Percentiles rank a stretch among this genome's conserved stretches.
Conservation (phyloP, 2,888 invertebrate genomes). For the Keiferia lycopersicella region DNA sequence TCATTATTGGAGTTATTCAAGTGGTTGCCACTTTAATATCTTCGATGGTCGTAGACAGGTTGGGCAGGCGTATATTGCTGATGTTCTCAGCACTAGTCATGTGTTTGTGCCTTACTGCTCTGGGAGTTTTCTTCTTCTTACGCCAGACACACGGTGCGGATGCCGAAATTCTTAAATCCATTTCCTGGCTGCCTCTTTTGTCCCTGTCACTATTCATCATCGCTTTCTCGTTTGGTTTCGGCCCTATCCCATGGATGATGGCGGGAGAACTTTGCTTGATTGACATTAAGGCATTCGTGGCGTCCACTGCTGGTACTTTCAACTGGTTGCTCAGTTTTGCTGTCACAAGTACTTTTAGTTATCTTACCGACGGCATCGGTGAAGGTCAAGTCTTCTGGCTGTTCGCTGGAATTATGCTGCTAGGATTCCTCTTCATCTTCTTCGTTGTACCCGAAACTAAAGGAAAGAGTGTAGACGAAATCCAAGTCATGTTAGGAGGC, state of each 20-base stretch:
- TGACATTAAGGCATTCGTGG: constrained; percentile 88
- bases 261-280: constrained; percentile 89
- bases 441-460: constrained; percentile 85
- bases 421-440: constrained; percentile 86
- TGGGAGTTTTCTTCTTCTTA: constrained; percentile 86
- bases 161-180: constrained; percentile 63
- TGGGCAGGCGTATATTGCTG: constrained; percentile 89
- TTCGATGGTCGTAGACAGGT: constrained; percentile 88
- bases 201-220: constrained; percentile 89
- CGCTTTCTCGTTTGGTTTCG: constrained; percentile 91
- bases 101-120: constrained; percentile 84
- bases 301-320: constrained; percentile 89
- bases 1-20: constrained; percentile 92
- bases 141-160: constrained; percentile 55
- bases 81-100: constrained; percentile 86
- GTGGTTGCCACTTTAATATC: constrained; percentile 88
- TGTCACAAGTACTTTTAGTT: constrained; percentile 87
- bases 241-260: constrained; percentile 95
- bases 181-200: constrained; percentile 88
- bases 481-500: constrained; percentile 77
- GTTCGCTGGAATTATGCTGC: constrained; percentile 84
- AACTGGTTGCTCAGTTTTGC: constrained; percentile 92
- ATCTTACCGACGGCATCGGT: constrained; percentile 80
- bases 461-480: constrained; percentile 86
- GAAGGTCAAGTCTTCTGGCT: constrained; percentile 87